These are phyloP conservation scores for Notamacropus eugenii DNA, from an alignment of 2,797 vertebrate genomes.

Conservation along the genomic window DNA sequence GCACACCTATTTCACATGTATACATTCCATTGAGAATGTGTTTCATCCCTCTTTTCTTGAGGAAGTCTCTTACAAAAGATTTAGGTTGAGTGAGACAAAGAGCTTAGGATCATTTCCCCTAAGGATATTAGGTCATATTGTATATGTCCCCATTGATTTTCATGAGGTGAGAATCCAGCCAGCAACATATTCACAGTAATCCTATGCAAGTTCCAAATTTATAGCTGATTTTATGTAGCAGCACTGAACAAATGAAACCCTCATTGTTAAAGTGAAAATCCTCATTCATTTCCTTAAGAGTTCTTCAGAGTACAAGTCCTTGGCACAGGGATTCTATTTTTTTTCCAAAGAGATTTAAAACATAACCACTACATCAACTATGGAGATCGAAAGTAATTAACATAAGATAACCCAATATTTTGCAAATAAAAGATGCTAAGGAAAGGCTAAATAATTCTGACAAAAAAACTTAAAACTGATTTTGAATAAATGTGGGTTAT, in stretches of 20 bases:
- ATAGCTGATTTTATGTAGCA: constrained; percentile 74
- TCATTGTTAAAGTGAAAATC: constrained; percentile 77
- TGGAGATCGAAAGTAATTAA: not conserved
- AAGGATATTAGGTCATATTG: not conserved
- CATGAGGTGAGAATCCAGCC: not conserved
- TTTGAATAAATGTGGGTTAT: not conserved
- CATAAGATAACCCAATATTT: not conserved
- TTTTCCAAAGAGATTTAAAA: not conserved
- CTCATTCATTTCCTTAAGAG: constrained; percentile 75
- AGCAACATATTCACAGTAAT: constrained; percentile 82
- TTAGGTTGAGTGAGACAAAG: not conserved
- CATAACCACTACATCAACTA: not conserved
- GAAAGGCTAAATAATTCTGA: not conserved
- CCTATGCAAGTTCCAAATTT: constrained; percentile 78
- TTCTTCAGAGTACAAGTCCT: constrained; percentile 16
- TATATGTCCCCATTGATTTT: not conserved
- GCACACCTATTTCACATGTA: not conserved
- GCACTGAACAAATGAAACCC: constrained; percentile 81
- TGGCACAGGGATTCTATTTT: constrained; percentile 62
- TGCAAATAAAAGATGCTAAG: not conserved
- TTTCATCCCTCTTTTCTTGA: not conserved
- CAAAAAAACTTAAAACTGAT: not conserved
- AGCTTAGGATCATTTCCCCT: not conserved
- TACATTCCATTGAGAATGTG: not conserved
- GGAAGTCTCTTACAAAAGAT: not conserved